Base-by-base conservation (phyloP, 2,113 vertebrate genomes). In the Dromas ardeola region DNA sequence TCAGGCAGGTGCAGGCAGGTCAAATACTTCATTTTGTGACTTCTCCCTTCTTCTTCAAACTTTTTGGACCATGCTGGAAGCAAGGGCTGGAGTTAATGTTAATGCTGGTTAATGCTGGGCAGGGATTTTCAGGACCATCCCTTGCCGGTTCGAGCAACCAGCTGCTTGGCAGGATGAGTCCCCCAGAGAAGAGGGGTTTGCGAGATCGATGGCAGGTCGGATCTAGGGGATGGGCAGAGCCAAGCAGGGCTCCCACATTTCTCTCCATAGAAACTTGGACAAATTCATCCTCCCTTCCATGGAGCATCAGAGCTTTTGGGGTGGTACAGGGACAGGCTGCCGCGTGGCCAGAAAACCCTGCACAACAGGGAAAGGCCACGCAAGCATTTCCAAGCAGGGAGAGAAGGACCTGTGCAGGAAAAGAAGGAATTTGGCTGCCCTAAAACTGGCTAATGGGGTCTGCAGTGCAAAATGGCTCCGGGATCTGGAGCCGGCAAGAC, bases 341-440 rank as follows among this genome's bases (percentile, higher is more conserved):
- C 0, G 0, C 2, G 2, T n/a, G 52, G 58, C 61, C n/a, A 66
- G 47, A 71, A 82, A 73, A 5, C 13, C 32, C 16, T 6, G 5
- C 23, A 11, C 10, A 8, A 43, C 13, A 17, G 10, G 50, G 50
- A 62, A 74, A n/a, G 17, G 58, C 22, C 55, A 43, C 2, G 0
- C 6, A 50, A 29, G 22, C 40, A 32, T 27, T 47, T 65, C 40
- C 45, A 79, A 23, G 36, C 15, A 55, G 71, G 30, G 30, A 29
- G 30, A 30, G 56, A 52, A 62, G 70, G 38, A 42, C 16, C 4
- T 1, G 2, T 55, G 45, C 22, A 70, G 50, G 45, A 92, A 61
- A 90, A 87, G 23, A 36, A 78, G 85, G 38, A 79, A 58, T 43
- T n/a, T 40, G 15, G 15, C 12, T 90, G 18, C 36, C 30, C 36